These are phyloP conservation scores for Sebastiscus albofasciatus DNA, from an alignment of 2,797 vertebrate species.

Conservation along the genomic window DNA sequence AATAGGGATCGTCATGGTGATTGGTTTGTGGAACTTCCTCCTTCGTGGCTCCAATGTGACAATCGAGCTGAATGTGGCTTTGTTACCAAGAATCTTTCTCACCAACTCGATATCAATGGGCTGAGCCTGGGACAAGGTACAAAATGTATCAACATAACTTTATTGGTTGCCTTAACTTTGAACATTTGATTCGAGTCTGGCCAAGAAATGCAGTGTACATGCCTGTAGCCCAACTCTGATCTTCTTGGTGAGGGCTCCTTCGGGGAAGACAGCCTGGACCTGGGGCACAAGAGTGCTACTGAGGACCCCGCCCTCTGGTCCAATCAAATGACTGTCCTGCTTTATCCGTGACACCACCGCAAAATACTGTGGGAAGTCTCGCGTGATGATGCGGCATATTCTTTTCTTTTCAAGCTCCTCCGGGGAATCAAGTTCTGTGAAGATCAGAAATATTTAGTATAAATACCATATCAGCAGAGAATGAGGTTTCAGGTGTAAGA, in stretches of 20 bases:
- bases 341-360: conserved; percentile 96
- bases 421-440: conserved; percentile 90
- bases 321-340: conserved; percentile 96
- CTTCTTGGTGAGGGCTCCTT: conserved; percentile 95
- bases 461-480: background rate
- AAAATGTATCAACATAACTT: background rate
- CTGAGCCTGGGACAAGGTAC: conserved; percentile 85
- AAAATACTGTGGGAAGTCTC: conserved; percentile 98
- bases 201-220: conserved; percentile 12
- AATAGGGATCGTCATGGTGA: conserved; percentile 97
- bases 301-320: conserved; percentile 94
- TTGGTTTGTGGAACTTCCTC: conserved; percentile 98
- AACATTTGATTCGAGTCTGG: background rate
- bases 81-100: conserved; percentile 94
- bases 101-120: conserved; percentile 91
- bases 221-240: conserved; percentile 98
- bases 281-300: conserved; percentile 95
- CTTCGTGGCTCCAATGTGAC: conserved; percentile 95
- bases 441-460: background rate
- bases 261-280: conserved; percentile 97
- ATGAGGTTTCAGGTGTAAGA: background rate
- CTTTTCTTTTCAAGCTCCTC: conserved; percentile 97
- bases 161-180: background rate
- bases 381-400: conserved; percentile 97
- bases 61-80: conserved; percentile 95